phyloP scores from a whole-genome alignment of 2,888 invertebrate species.

The Glaucopsyche alexis region DNA sequence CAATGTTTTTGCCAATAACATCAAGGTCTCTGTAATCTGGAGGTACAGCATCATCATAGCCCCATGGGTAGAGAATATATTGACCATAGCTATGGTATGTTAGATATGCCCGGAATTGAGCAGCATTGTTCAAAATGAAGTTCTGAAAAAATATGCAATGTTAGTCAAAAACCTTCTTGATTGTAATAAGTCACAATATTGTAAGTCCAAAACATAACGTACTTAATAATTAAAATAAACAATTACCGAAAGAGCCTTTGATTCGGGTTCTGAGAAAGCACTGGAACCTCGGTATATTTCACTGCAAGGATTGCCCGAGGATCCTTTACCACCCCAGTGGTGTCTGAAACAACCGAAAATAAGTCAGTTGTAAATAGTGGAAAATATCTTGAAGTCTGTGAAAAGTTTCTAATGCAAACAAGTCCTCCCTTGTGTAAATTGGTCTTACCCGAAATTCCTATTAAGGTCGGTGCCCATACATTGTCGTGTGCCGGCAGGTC shows the following conservation, averaged over 20 bases:
- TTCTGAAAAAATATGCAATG: constrained; percentile 56
- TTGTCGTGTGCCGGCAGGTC: constrained; percentile 62
- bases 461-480: constrained; percentile 91
- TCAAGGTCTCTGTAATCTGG: constrained; percentile 86
- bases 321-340: constrained; percentile 92
- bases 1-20: constrained; percentile 84
- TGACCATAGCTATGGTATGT: constrained; percentile 94
- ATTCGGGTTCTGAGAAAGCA: constrained; percentile 94
- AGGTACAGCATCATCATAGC: constrained; percentile 86
- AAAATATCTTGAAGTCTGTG: too few relatives aligned
- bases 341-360: constrained; percentile 71
- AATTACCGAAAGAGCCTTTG: constrained; percentile 80
- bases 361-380: too few relatives aligned
- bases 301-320: constrained; percentile 89
- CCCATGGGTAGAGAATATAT: constrained; percentile 92
- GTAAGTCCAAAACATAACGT: too few relatives aligned
- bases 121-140: constrained; percentile 69
- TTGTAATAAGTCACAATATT: background rate
- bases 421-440: too few relatives aligned
- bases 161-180: constrained; percentile 7
- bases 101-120: constrained; percentile 84
- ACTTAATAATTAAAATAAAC: background rate
- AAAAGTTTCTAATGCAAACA: too few relatives aligned
- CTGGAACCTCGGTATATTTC: constrained; percentile 90
- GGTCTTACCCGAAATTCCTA: constrained; percentile 87